Percentiles rank a stretch among this genome's conserved stretches.
These are phyloP conservation scores for Tamias sibiricus DNA, from an alignment of 2,113 vertebrate species.

Conservation along the genomic window DNA sequence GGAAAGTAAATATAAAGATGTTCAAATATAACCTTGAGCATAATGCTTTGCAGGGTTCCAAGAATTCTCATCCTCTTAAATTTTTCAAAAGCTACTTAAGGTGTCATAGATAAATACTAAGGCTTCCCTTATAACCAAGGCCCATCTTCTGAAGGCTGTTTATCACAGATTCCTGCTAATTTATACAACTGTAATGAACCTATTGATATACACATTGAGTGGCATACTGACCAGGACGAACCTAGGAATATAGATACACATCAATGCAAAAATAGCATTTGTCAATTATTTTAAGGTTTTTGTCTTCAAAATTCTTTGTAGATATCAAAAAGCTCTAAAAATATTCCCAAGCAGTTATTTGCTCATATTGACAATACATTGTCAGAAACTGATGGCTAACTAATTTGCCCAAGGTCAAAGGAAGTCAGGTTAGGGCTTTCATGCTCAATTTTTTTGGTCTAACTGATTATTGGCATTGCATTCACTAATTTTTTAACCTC, in stretches of 20 bases:
- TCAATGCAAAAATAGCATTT: not conserved
- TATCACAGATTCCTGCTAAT: not conserved
- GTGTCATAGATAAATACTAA: slow-evolving; percentile 1
- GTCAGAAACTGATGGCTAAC: not conserved
- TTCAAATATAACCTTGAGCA: slow-evolving; percentile 29
- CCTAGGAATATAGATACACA: not conserved
- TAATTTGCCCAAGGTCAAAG: slow-evolving; percentile 26
- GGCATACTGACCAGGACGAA: not conserved
- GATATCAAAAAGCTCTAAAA: slow-evolving; percentile 19
- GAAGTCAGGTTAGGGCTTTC: not conserved
- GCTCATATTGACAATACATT: not conserved
- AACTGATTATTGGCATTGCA: not conserved
- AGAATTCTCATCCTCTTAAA: slow-evolving; percentile 43
- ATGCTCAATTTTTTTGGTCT: not conserved
- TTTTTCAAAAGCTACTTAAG: slow-evolving; percentile 54
- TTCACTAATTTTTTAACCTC: not conserved
- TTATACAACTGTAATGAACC: not conserved
- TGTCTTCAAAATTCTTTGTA: not conserved
- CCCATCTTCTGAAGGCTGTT: not conserved
- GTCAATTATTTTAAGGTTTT: not conserved
- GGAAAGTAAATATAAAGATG: slow-evolving; percentile 34
- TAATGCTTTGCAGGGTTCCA: not conserved
- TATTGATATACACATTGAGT: not conserved
- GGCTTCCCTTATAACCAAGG: not conserved
- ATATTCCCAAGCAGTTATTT: not conserved